Evolutionary conservation across 1,140 invertebrate genomes (phyloP).

Genomic region (Araneus ventricosus): DNA sequence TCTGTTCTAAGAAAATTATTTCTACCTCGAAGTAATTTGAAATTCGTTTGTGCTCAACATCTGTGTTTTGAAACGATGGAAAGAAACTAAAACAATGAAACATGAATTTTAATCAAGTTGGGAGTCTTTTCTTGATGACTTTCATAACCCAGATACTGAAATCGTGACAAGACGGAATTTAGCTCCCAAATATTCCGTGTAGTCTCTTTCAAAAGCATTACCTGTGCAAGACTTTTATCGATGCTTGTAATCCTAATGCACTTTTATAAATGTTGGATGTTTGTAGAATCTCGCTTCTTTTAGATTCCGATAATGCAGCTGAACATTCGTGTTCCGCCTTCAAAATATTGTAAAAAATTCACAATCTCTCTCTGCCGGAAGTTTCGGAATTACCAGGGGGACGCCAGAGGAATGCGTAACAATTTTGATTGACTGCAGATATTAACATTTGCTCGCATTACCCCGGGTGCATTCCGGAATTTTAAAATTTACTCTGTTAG

Average conservation of each 20-base stretch:
- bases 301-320: background rate
- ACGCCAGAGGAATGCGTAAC: background rate
- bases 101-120: conserved; percentile 61
- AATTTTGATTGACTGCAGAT: conserved; percentile 13
- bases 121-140: conserved; percentile 53
- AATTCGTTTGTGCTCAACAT: conserved; percentile 34
- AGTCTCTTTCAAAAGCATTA: conserved; percentile 49
- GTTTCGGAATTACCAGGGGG: background rate
- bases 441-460: background rate
- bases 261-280: background rate
- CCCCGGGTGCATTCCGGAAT: background rate
- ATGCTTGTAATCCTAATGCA: background rate
- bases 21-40: conserved; percentile 11
- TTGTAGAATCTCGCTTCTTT: background rate
- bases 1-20: conserved; percentile 58
- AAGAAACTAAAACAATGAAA: conserved; percentile 32
- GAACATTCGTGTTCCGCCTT: background rate
- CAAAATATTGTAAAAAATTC: background rate
- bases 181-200: background rate
- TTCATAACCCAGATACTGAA: conserved; percentile 50
- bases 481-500: background rate
- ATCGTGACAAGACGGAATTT: conserved; percentile 56
- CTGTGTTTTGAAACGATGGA: background rate
- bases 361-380: background rate
- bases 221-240: conserved; percentile 11